Conservation (phyloP, 2,888 invertebrate species). For the Escarpia spicata region DNA sequence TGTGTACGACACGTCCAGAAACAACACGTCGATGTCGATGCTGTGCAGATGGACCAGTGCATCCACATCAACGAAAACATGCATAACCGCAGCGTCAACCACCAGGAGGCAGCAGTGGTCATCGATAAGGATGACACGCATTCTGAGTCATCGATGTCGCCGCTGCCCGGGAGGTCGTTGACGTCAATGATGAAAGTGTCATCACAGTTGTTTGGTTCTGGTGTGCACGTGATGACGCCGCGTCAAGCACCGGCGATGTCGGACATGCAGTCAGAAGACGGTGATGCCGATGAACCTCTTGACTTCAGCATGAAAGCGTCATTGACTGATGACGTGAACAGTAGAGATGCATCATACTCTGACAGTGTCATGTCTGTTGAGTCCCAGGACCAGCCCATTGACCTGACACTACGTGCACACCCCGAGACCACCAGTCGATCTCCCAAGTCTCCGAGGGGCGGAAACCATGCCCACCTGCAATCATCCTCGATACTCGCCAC, state of each 20-base stretch:
- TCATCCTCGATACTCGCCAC: neutral
- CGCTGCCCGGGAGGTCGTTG: neutral
- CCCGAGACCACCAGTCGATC: neutral
- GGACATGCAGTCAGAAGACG: neutral
- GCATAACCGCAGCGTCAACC: neutral
- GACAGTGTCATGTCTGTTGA: neutral
- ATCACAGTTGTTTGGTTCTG: neutral
- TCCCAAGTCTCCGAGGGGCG: neutral
- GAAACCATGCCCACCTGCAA: neutral
- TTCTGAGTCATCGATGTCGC: neutral
- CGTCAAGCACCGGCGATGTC: neutral
- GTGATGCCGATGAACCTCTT: constrained; percentile 48
- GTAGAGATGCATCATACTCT: neutral
- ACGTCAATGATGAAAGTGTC: neutral
- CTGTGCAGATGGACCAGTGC: constrained; percentile 48
- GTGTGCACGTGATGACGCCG: neutral
- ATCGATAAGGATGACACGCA: neutral
- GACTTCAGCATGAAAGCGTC: constrained; percentile 55
- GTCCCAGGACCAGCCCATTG: constrained; percentile 50
- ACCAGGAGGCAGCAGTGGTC: neutral
- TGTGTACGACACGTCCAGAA: constrained; percentile 65
- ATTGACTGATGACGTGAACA: neutral
- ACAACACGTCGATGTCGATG: constrained; percentile 54
- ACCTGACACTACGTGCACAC: constrained; percentile 45
- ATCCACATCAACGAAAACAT: constrained; percentile 49